These are phyloP conservation scores for Cavia aperea DNA, from an alignment of 2,113 vertebrate species.

Conservation along the genomic window DNA sequence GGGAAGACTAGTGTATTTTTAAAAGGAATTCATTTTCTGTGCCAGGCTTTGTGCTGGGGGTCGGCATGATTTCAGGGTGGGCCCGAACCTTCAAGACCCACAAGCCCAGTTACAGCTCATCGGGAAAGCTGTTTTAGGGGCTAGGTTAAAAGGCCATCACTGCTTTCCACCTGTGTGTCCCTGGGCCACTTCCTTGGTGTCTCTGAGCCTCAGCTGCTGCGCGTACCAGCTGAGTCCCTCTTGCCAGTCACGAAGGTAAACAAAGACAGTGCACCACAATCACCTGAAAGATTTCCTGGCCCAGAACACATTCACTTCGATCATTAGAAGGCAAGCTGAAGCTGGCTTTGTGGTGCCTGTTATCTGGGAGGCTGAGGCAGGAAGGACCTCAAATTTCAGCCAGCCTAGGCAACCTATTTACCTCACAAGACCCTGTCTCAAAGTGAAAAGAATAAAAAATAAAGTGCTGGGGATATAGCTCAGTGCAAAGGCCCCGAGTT, in stretches of 20 bases:
- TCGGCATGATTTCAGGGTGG: background rate
- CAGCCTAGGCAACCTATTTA: background rate
- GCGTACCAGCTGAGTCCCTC: background rate
- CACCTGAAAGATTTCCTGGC: background rate
- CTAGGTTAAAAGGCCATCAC: background rate
- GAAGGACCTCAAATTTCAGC: background rate
- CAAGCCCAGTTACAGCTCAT: accelerated
- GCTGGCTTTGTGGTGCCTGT: background rate
- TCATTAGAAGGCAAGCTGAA: background rate
- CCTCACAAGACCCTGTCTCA: background rate
- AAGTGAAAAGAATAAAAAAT: background rate
- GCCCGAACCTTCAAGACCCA: no score
- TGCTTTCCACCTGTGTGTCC: background rate
- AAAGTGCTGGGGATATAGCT: background rate
- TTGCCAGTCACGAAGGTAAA: background rate
- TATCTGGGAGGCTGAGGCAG: background rate
- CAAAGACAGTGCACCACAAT: accelerated
- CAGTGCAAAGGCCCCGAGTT: background rate
- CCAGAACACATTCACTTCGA: accelerated
- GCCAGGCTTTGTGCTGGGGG: background rate
- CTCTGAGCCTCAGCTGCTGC: background rate
- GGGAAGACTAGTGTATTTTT: constrained; percentile 7
- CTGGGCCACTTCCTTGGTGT: background rate
- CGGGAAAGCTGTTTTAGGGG: background rate
- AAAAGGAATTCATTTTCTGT: background rate